Evolutionary conservation across 2,113 vertebrate species (phyloP), one percentile per base, ranked within the genome.

Genomic region (Leptodactylus fuscus): DNA sequence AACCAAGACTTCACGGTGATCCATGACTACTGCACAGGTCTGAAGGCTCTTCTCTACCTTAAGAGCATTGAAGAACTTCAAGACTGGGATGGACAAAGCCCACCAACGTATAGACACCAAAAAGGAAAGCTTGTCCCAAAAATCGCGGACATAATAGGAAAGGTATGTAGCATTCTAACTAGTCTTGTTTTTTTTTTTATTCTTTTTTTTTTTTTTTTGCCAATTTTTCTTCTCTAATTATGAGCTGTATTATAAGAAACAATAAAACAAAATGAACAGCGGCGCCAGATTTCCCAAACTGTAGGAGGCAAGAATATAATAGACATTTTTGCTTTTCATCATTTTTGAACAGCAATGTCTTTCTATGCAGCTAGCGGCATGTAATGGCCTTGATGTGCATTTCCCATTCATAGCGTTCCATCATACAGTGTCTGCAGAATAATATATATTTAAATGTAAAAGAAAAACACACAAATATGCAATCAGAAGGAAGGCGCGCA

Each of bases 1-100:
- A 99, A 99, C 91, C 97, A 99, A 92, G 98, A 98, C 90, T 97
- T 98, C 91, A 98, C 97, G 18, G 89, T 99, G 89, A 98, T 99
- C 41, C 95, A 97, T 86, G 97, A 98, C 88, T 98, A 98, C 88
- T 97, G 96, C 88, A 92, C 94, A 2, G 97, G 97, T 44, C 93
- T 99, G 87, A 94, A 44, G 89, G 91, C 97, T 44, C 92, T 98
- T 88, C 94, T 98, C 49, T 98, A 98, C 89, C 92, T 98, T 83
- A 94, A 95, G 91, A 97, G 94, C 90, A 92, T 97, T 44, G 96
- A 96, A 38, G 94, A 97, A 67, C 93, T 97, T 15, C 83, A 90
- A 7, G 92, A 93, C 81, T 97, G 97, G 97, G 90, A 97, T 1
- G 96, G 97, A 10, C 97, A 98, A 91, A 97, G 97, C 85, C 97